Evolutionary conservation across 1,140 invertebrate species (phyloP), one percentile per base, ranked within the genome.

Genomic region (Mercenaria mercenaria): DNA sequence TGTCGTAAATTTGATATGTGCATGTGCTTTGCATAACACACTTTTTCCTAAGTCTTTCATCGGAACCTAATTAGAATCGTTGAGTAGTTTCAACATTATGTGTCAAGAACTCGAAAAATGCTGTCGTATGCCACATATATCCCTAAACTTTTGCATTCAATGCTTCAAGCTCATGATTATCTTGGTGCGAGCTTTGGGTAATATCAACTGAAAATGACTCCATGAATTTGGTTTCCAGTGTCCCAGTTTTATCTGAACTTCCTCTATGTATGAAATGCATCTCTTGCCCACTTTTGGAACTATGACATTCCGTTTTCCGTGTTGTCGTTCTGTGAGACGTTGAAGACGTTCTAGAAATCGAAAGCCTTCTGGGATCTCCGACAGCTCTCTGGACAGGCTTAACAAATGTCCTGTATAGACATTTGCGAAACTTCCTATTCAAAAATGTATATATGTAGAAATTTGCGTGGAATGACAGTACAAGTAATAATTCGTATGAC

Each of bases 401-500:
- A 6, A 85, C 6, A 29, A 74, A 56, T n/a, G 64, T 79, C 29
- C 47, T 56, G 8, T 32, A 32, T 13, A 88, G 72, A n/a, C n/a
- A 47, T 29, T 43, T 56, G 0, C 88, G 64, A 39, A 89, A 89
- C 37, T 64, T 39, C 39, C 29, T 72, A 43, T 89, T 89, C 13
- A 83, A 32, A 39, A 89, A 20, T 8, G 56, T 76, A 72, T 89
- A 89, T 32, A 89, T 83, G 29, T 76, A 89, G 32, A 89, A 76
- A 47, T 89, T 89, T 20, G 80, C 64, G 23, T 89, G 88, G 26
- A 89, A 89, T 32, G 80, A 77, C 8, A 83, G 32, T 0, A 89
- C n/a, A 29, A 89, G 8, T 13, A 59, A 6, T 26, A 89, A 13
- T 52, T 89, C 88, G 29, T 89, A 89, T n/a, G 39, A n/a, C 29